Percentiles rank a stretch among this genome's conserved stretches.
These are phyloP conservation scores for Caradrina clavipalpis DNA, from an alignment of 2,888 invertebrate species.

Conservation along the genomic window DNA sequence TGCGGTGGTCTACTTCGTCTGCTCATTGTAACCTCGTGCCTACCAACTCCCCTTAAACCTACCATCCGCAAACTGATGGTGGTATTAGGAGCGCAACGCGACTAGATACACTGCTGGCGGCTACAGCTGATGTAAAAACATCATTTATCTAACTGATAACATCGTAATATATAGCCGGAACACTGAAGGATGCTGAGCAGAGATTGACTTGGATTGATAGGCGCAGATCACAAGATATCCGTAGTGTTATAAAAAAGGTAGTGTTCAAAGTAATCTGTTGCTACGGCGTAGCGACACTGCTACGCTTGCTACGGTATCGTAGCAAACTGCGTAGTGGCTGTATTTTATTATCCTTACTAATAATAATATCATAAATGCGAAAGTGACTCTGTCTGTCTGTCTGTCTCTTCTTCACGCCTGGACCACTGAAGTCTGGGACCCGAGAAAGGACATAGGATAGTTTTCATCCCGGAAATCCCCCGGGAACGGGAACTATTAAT, in stretches of 20 bases:
- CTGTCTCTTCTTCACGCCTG: too few relatives aligned
- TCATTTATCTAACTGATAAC: constrained; percentile 60
- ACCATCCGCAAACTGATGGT: constrained; percentile 47
- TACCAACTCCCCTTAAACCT: constrained; percentile 22
- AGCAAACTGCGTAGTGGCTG: constrained; percentile 20
- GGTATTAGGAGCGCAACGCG: constrained; percentile 45
- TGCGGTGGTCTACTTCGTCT: too few relatives aligned
- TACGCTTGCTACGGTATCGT: constrained; percentile 35
- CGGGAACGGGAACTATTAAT: too few relatives aligned
- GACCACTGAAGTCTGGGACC: too few relatives aligned
- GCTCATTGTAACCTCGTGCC: background rate
- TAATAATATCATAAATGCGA: too few relatives aligned
- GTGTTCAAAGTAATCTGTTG: constrained; percentile 5
- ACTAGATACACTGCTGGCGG: constrained; percentile 42
- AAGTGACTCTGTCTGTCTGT: too few relatives aligned
- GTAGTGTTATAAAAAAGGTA: constrained; percentile 22
- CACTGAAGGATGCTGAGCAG: constrained; percentile 42
- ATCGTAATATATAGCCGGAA: constrained; percentile 54
- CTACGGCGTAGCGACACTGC: constrained; percentile 41
- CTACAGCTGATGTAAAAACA: constrained; percentile 58
- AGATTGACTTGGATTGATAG: constrained; percentile 52
- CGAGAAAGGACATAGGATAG: too few relatives aligned
- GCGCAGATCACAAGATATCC: constrained; percentile 25
- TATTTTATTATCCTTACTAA: too few relatives aligned
- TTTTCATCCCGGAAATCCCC: too few relatives aligned